Percentiles rank a stretch among this genome's conserved stretches.
Evolutionary conservation across 1,140 invertebrate species (phyloP).

Genomic region (Brachionus plicatilis): DNA sequence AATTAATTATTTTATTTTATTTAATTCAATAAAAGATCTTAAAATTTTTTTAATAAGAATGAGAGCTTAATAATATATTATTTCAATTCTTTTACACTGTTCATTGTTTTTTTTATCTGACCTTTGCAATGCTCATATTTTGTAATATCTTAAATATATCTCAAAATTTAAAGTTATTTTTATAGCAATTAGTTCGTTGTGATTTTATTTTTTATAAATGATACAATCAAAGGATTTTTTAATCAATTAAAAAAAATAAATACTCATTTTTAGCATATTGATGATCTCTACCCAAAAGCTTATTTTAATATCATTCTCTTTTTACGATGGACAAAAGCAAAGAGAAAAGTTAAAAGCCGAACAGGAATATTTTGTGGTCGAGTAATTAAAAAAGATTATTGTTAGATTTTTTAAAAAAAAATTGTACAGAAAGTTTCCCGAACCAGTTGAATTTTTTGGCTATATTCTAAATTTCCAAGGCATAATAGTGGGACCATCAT

Average conservation of each 20-base stretch:
- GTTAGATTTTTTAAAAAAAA: neutral
- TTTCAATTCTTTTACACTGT: too few species aligned
- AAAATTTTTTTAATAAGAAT: too few species aligned
- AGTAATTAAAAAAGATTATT: neutral
- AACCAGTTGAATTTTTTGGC: slow-evolving; percentile 39
- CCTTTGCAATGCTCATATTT: too few species aligned
- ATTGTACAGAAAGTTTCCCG: slow-evolving; percentile 5
- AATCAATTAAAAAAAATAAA: neutral
- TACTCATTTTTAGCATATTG: slow-evolving; percentile 61
- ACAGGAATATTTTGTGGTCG: neutral
- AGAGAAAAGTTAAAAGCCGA: neutral
- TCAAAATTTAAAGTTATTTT: too few species aligned
- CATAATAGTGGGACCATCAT: slow-evolving; percentile 41
- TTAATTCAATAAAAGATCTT: too few species aligned
- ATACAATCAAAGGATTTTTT: neutral
- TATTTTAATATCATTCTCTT: slow-evolving; percentile 79
- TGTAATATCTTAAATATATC: too few species aligned
- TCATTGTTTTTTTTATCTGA: too few species aligned
- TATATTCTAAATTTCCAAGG: slow-evolving; percentile 42
- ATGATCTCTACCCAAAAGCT: slow-evolving; percentile 97
- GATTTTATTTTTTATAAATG: too few species aligned
- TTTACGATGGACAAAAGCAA: slow-evolving; percentile 71
- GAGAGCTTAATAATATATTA: too few species aligned
- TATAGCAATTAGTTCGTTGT: too few species aligned
- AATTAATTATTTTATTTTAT: too few species aligned